A percentile compares a stretch with the other conserved stretches of the same genome.
Evolutionary conservation across 2,888 invertebrate species (phyloP).

Genomic region (Fragum whitleyi): DNA sequence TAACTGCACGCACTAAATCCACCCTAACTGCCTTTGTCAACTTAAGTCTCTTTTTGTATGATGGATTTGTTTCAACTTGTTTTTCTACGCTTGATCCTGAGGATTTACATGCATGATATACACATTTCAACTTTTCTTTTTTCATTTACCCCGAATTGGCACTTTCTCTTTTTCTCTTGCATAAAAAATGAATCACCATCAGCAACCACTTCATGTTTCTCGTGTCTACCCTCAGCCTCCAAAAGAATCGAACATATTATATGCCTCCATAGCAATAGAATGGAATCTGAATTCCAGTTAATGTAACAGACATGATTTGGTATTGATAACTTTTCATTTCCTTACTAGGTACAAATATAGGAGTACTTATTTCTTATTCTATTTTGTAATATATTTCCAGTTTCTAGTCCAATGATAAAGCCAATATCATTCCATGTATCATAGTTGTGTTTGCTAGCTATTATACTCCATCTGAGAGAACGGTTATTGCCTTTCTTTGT

Average conservation of each 20-base stretch:
- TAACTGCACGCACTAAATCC: slow-evolving; percentile 31
- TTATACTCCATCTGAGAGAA: background rate
- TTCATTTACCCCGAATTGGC: slow-evolving; percentile 31
- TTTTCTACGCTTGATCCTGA: slow-evolving; percentile 39
- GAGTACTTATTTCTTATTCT: background rate
- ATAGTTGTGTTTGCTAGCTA: background rate
- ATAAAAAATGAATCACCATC: slow-evolving; percentile 43
- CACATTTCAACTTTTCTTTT: slow-evolving; percentile 47
- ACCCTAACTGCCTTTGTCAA: slow-evolving; percentile 39
- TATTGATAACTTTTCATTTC: background rate
- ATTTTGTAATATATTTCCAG: background rate
- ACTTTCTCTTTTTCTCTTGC: slow-evolving; percentile 18
- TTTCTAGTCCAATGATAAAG: background rate
- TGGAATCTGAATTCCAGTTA: slow-evolving; percentile 2
- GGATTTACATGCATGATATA: slow-evolving; percentile 52
- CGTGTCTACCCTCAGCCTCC: background rate
- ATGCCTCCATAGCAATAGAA: background rate
- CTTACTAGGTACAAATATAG: background rate
- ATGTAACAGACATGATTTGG: background rate
- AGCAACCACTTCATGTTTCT: background rate
- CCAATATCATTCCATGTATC: background rate
- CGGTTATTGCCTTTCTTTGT: no score
- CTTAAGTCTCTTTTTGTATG: slow-evolving; percentile 37
- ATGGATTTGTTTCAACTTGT: slow-evolving; percentile 35
- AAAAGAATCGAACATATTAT: background rate